A percentile compares a stretch with the other conserved stretches of the same genome.
Evolutionary conservation across 2,888 invertebrate species (phyloP).

Genomic region (Diaprepes abbreviatus): DNA sequence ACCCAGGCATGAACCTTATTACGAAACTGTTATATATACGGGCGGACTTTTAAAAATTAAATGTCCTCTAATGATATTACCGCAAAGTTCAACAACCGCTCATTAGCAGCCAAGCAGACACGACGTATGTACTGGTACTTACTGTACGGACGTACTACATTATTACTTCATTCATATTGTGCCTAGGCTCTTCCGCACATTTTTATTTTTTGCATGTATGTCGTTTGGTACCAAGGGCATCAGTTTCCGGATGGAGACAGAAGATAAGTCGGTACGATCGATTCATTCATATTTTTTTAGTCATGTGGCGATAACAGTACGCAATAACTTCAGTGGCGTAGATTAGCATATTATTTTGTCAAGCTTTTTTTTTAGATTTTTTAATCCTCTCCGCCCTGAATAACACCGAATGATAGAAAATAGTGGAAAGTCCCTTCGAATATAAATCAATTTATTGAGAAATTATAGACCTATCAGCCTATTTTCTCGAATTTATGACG

Average conservation of each 20-base stretch:
- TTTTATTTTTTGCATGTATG: conserved; percentile 32
- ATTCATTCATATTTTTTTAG: background rate
- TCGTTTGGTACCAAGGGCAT: conserved; percentile 32
- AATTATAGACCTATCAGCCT: too few species aligned
- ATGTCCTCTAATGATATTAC: conserved; percentile 43
- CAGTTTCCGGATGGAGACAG: conserved; percentile 37
- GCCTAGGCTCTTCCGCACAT: conserved; percentile 38
- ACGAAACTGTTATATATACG: background rate
- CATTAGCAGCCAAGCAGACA: conserved; percentile 36
- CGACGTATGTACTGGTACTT: conserved; percentile 35
- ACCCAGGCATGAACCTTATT: conserved; percentile 1
- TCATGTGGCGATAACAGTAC: background rate
- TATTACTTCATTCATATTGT: conserved; percentile 43
- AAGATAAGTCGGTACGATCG: background rate
- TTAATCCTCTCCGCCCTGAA: too few species aligned
- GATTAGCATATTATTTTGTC: too few species aligned
- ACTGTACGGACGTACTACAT: conserved; percentile 42
- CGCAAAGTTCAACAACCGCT: conserved; percentile 31
- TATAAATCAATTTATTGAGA: too few species aligned
- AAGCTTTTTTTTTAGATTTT: too few species aligned
- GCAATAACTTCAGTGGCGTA: background rate
- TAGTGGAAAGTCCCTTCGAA: too few species aligned
- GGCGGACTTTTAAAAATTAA: conserved; percentile 44
- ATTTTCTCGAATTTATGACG: too few species aligned
- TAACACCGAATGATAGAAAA: too few species aligned